A percentile compares a stretch with the other conserved stretches of the same genome.
Evolutionary conservation across 2,113 vertebrate species (phyloP).

Genomic region (Sylvia atricapilla): DNA sequence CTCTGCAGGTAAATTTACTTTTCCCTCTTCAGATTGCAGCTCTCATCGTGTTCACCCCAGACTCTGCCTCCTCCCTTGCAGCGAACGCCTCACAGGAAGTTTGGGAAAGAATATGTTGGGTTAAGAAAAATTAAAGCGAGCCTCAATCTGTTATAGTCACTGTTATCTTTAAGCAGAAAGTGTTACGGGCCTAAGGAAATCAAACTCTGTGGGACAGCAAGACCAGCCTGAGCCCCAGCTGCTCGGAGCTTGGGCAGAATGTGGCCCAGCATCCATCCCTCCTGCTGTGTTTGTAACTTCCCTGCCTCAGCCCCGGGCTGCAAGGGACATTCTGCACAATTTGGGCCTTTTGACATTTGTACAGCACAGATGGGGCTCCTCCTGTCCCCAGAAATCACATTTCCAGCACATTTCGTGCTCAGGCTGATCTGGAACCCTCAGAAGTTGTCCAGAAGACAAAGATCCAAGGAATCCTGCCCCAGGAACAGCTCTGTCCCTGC

Average conservation of each 20-base stretch:
- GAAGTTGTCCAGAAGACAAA: background rate
- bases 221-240: background rate
- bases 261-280: background rate
- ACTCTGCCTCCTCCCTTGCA: background rate
- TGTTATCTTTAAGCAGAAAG: background rate
- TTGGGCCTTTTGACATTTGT: fast-evolving
- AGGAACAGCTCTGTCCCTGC: background rate
- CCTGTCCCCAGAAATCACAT: background rate
- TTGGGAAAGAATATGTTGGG: background rate
- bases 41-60: background rate
- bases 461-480: background rate
- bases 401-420: background rate
- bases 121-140: background rate
- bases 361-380: background rate
- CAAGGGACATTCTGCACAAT: background rate
- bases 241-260: background rate
- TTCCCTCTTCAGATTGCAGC: background rate
- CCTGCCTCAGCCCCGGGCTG: background rate
- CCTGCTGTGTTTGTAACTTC: background rate
- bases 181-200: background rate
- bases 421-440: background rate
- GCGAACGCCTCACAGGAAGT: background rate
- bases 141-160: background rate
- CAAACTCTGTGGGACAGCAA: background rate
- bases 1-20: constrained; percentile 32